Evolutionary conservation across 2,888 invertebrate genomes (phyloP), one percentile per base, ranked within the genome.

Genomic region (Gastrophysa polygoni): DNA sequence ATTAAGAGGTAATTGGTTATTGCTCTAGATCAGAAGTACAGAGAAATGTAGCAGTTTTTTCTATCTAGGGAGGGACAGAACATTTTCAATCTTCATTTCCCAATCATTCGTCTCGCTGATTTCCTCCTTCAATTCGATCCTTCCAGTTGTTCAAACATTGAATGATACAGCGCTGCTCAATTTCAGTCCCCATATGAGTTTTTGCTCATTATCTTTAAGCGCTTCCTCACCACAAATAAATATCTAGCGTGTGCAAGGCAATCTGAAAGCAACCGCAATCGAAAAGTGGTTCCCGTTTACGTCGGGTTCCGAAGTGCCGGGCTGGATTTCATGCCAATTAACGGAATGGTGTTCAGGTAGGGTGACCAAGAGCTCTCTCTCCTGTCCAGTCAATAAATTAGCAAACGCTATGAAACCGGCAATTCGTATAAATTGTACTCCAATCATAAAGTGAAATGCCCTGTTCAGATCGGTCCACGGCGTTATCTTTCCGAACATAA

Each of bases 371-470:
- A n/a, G n/a, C n/a, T n/a, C n/a, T n/a, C n/a, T n/a, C n/a, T n/a
- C n/a, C n/a, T n/a, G n/a, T n/a, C n/a, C n/a, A n/a, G n/a, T n/a
- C n/a, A n/a, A n/a, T n/a, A n/a, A n/a, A n/a, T n/a, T n/a, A 48
- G 34, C 59, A 60, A 64, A 64, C 61, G 61, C 63, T 48, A 68
- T 66, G 64, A 68, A 70, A 71, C 68, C 60, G 70, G 70, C 67
- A 71, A 71, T 71, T 70, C 72, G 66, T 68, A 78, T 78, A 78
- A 78, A 78, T 77, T 76, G 77, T 77, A 71, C 73, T 73, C 63
- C 69, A 77, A 78, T 78, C 78, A 78, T 79, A 79, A 79, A 79
- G 73, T 74, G 77, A 71, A 74, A 75, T 73, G 76, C 72, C 73
- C 75, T 70, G 74, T 74, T 74, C 74, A 73, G 75, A 77, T 76